A percentile compares a stretch with the other conserved stretches of the same genome.
Evolutionary conservation across 2,888 invertebrate species (phyloP).

Genomic region (Pammene aurita): DNA sequence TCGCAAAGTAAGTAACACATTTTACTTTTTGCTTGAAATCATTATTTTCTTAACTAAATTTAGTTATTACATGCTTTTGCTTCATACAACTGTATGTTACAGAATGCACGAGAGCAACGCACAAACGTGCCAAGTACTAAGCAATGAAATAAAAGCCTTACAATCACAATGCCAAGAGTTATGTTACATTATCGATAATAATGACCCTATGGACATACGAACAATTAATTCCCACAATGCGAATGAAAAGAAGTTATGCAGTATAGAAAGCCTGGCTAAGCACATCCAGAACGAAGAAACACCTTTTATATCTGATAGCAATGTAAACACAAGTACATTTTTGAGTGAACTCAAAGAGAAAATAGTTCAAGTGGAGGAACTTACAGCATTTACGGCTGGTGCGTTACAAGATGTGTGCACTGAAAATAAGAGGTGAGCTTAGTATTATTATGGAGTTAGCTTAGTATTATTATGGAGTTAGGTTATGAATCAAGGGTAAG

Average conservation of each 20-base stretch:
- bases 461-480: no score
- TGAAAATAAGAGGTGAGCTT: constrained; percentile 68
- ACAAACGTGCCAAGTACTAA: constrained; percentile 57
- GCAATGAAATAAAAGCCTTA: constrained; percentile 62
- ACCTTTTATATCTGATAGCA: constrained; percentile 60
- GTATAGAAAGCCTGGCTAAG: constrained; percentile 62
- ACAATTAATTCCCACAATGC: constrained; percentile 54
- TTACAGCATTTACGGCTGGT: constrained; percentile 65
- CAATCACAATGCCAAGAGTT: constrained; percentile 61
- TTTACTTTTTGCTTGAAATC: no score
- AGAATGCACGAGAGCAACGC: constrained; percentile 61
- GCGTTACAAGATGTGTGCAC: constrained; percentile 63
- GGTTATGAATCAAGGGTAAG: no score
- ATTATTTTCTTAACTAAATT: background rate
- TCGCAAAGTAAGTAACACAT: constrained; percentile 26
- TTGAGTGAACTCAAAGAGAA: constrained; percentile 65
- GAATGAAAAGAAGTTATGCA: constrained; percentile 56
- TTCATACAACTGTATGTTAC: constrained; percentile 38
- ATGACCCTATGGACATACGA: constrained; percentile 55
- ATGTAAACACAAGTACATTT: constrained; percentile 66
- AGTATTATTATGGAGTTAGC: no score
- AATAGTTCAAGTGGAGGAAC: constrained; percentile 62
- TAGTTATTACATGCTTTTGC: constrained; percentile 15
- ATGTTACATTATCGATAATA: constrained; percentile 61
- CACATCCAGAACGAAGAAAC: constrained; percentile 63